Conservation (phyloP, 2,113 vertebrate genomes). For the Saimiri boliviensis region DNA sequence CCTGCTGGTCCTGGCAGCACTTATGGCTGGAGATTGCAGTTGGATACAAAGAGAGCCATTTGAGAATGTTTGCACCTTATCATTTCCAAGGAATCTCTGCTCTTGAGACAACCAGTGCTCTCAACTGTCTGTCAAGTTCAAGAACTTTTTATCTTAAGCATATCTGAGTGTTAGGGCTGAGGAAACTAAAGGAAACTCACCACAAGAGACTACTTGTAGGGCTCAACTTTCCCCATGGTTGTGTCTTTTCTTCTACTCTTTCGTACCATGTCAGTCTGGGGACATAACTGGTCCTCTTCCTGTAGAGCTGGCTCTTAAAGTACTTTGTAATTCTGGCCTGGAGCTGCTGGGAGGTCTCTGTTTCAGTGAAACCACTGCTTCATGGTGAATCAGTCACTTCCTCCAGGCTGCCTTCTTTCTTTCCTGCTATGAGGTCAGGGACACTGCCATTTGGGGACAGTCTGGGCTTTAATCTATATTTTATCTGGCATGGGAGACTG, state of each 20-base stretch:
- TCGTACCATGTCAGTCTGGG: not conserved
- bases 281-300: not conserved
- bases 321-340: not conserved
- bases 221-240: not conserved
- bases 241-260: not conserved
- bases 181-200: not conserved
- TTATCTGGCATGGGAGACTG: not conserved
- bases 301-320: not conserved
- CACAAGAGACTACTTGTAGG: not conserved
- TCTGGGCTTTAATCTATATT: not conserved
- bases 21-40: conserved; percentile 62
- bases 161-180: not conserved
- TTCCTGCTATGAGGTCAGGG: not conserved
- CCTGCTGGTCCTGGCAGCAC: conserved; percentile 51
- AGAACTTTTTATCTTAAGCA: conserved; percentile 55
- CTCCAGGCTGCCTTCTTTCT: not conserved
- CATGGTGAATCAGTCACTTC: not conserved
- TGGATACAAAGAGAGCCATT: conserved; percentile 60
- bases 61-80: conserved; percentile 63
- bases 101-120: conserved; percentile 59
- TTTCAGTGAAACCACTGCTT: not conserved
- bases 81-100: conserved; percentile 71
- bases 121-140: conserved; percentile 70
- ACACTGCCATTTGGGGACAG: not conserved
- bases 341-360: not conserved